Conservation (phyloP, 2,888 invertebrate species). For the Tetropium fuscum region DNA sequence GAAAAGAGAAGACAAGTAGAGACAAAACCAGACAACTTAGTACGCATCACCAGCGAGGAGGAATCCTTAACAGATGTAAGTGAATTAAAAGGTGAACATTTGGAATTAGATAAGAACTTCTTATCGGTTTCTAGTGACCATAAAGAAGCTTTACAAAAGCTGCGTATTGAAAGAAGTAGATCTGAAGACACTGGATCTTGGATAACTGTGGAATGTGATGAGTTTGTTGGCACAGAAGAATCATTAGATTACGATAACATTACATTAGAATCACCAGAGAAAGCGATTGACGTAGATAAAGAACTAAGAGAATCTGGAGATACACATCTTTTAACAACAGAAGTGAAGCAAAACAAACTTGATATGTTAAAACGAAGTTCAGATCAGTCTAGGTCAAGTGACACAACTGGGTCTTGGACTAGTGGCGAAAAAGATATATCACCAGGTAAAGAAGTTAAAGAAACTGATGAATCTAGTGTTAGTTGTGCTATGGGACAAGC, state of each 20-base stretch:
- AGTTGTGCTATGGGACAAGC: constrained; percentile 85
- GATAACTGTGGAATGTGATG: constrained; percentile 77
- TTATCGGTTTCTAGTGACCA: constrained; percentile 66
- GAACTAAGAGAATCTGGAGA: constrained; percentile 37
- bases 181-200: constrained; percentile 79
- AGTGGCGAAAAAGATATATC: constrained; percentile 80
- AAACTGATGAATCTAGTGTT: constrained; percentile 80
- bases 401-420: constrained; percentile 81
- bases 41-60: constrained; percentile 73
- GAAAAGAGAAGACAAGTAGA: constrained; percentile 53
- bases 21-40: constrained; percentile 65
- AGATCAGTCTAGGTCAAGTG: constrained; percentile 83
- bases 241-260: constrained; percentile 69
- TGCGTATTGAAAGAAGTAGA: constrained; percentile 68
- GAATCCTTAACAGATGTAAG: constrained; percentile 78
- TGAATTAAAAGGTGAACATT: constrained; percentile 68
- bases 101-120: constrained; percentile 64
- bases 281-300: constrained; percentile 41
- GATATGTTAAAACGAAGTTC: constrained; percentile 76
- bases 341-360: constrained; percentile 66
- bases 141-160: constrained; percentile 68
- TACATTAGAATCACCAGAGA: constrained; percentile 58
- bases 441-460: constrained; percentile 71
- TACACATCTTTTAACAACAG: constrained; percentile 62
- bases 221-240: constrained; percentile 74